Conservation (phyloP, 2,888 invertebrate species). For the Morpho helenor region DNA sequence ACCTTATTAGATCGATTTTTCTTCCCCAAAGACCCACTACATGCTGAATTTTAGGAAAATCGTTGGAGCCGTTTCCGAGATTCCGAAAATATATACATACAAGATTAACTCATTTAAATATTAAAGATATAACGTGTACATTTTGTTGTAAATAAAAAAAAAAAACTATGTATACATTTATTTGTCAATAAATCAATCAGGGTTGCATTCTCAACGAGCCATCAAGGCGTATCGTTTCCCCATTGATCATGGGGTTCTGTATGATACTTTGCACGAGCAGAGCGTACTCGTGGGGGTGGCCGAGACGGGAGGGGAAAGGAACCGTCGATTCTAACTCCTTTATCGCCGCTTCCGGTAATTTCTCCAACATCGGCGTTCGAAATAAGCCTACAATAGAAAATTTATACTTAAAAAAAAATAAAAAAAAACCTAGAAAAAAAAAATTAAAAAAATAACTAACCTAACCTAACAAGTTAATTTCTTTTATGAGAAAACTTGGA, state of each 20-base stretch:
- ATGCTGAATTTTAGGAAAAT: too few relatives aligned
- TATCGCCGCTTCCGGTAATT: conserved; percentile 72
- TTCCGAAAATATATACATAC: too few relatives aligned
- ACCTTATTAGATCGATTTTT: too few relatives aligned
- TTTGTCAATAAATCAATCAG: neutral
- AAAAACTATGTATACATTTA: neutral
- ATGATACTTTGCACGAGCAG: conserved; percentile 74
- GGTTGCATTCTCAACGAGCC: conserved; percentile 79
- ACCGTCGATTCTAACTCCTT: conserved; percentile 63
- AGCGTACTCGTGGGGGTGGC: conserved; percentile 75
- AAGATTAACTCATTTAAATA: too few relatives aligned
- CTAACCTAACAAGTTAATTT: too few relatives aligned
- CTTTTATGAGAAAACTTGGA: too few relatives aligned
- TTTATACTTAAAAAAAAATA: too few relatives aligned
- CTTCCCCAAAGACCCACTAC: too few relatives aligned
- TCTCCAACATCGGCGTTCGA: conserved; percentile 74
- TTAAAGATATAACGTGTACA: too few relatives aligned
- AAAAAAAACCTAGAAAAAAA: neutral
- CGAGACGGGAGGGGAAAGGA: conserved; percentile 77
- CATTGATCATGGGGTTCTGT: conserved; percentile 78
- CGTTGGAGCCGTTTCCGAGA: too few relatives aligned
- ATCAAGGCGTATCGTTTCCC: conserved; percentile 79
- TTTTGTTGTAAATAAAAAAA: too few relatives aligned
- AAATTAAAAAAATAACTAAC: conserved; percentile 1
- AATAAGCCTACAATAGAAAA: conserved; percentile 62